Percentiles rank a stretch among this genome's conserved stretches.
These are phyloP conservation scores for Macropus fuliginosus DNA, from an alignment of 2,797 vertebrate species.

Conservation along the genomic window DNA sequence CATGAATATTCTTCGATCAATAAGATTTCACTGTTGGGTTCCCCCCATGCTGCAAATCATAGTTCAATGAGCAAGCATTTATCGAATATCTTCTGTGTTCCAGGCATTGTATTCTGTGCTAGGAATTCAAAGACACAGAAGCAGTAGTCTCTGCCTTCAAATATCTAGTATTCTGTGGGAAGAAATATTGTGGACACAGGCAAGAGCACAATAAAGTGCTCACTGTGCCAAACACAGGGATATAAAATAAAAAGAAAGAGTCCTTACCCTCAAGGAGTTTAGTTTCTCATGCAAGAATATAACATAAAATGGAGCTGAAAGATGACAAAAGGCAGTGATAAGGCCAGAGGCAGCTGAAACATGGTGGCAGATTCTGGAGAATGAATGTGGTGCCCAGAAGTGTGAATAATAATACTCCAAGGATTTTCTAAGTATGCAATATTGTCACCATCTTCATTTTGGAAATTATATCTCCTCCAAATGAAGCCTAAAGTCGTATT, in stretches of 20 bases:
- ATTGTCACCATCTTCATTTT: neutral
- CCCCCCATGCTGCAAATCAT: neutral
- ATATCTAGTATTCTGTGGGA: neutral
- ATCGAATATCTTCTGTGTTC: neutral
- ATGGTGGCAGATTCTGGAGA: neutral
- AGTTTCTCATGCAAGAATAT: neutral
- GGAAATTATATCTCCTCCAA: neutral
- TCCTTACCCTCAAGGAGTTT: neutral
- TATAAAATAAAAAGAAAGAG: neutral
- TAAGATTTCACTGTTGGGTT: neutral
- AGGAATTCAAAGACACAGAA: neutral
- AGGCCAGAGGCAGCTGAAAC: neutral
- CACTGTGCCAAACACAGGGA: neutral
- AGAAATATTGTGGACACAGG: neutral
- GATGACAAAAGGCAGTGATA: slow-evolving; percentile 3
- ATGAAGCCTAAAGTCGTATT: neutral
- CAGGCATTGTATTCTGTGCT: neutral
- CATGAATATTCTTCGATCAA: neutral
- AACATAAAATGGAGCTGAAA: neutral
- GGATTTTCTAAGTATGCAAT: neutral
- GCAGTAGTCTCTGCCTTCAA: neutral
- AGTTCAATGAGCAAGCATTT: neutral
- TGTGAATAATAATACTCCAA: neutral
- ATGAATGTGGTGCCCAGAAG: neutral
- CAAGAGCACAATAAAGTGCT: neutral